These are phyloP conservation scores for Drosophila kanekoi DNA, from an alignment of 2,888 invertebrate genomes.

Conservation along the genomic window DNA sequence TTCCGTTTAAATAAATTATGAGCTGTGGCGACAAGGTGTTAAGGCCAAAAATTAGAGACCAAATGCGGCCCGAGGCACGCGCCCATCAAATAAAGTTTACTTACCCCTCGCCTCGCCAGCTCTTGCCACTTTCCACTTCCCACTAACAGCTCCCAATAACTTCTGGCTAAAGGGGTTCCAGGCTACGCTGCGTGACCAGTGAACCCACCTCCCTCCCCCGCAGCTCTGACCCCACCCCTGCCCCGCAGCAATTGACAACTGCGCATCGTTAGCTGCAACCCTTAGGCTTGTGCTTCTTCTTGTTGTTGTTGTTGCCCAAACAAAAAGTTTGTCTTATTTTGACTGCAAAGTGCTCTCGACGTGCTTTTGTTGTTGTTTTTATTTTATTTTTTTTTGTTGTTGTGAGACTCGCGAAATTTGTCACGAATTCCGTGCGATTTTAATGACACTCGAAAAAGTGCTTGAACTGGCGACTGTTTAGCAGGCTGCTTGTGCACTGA, in stretches of 20 bases:
- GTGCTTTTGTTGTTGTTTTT: conserved; percentile 8
- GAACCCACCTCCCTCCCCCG: not conserved
- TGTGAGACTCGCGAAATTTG: conserved; percentile 41
- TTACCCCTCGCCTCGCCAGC: conserved; percentile 46
- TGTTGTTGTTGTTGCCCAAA: not conserved
- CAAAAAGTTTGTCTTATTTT: conserved; percentile 24
- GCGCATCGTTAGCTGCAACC: conserved; percentile 54
- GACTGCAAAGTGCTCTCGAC: conserved; percentile 38
- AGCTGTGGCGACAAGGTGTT: conserved; percentile 55
- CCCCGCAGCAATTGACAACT: conserved; percentile 40
- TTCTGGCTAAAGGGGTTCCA: conserved; percentile 29
- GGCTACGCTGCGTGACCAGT: conserved; percentile 16
- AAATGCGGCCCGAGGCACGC: conserved; percentile 57
- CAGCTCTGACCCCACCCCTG: not conserved
- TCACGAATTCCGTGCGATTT: conserved; percentile 55
- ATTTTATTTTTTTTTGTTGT: conserved; percentile 3
- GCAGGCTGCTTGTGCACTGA: conserved; percentile 12
- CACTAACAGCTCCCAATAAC: not conserved
- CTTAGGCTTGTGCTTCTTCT: conserved; percentile 9
- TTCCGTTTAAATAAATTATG: conserved; percentile 62
- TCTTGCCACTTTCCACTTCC: not conserved
- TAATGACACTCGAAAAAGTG: conserved; percentile 48
- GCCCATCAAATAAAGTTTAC: conserved; percentile 75
- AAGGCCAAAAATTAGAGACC: conserved; percentile 47
- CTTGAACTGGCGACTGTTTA: conserved; percentile 18